Conservation (phyloP, 1,140 invertebrate genomes). For the Drosophila prosaltans region DNA sequence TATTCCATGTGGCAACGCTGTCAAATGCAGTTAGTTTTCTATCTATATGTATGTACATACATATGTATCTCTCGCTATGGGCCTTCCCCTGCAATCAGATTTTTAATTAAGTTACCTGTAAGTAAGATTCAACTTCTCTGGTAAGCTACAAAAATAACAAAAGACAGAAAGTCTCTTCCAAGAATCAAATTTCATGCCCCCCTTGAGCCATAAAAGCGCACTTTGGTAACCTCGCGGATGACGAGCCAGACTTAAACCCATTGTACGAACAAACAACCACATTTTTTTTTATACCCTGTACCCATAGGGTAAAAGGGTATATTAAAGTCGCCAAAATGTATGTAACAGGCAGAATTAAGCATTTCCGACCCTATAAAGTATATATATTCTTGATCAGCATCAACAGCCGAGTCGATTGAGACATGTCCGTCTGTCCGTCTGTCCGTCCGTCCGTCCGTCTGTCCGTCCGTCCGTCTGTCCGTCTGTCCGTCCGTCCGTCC, state of each 20-base stretch:
- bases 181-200: constrained; percentile 77
- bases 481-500: too few relatives aligned
- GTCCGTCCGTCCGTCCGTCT: too few relatives aligned
- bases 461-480: too few relatives aligned
- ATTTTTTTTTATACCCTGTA: constrained; percentile 38
- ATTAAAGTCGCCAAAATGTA: too few relatives aligned
- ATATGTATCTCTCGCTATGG: neutral
- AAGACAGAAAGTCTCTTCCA: constrained; percentile 47
- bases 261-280: constrained; percentile 55
- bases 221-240: constrained; percentile 57
- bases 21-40: constrained; percentile 3
- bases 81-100: constrained; percentile 28
- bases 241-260: constrained; percentile 40
- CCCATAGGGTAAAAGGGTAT: too few relatives aligned
- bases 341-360: too few relatives aligned
- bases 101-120: constrained; percentile 54
- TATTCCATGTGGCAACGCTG: constrained; percentile 50
- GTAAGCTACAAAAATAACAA: constrained; percentile 58
- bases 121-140: constrained; percentile 34
- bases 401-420: too few relatives aligned
- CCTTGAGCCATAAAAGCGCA: constrained; percentile 43
- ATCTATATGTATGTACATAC: neutral
- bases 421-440: too few relatives aligned
- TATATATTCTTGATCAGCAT: too few relatives aligned
- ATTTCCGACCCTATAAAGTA: too few relatives aligned